Evolutionary conservation across 2,888 invertebrate genomes (phyloP), one percentile per base, ranked within the genome.

Genomic region (Lordiphosa andalusiaca): DNA sequence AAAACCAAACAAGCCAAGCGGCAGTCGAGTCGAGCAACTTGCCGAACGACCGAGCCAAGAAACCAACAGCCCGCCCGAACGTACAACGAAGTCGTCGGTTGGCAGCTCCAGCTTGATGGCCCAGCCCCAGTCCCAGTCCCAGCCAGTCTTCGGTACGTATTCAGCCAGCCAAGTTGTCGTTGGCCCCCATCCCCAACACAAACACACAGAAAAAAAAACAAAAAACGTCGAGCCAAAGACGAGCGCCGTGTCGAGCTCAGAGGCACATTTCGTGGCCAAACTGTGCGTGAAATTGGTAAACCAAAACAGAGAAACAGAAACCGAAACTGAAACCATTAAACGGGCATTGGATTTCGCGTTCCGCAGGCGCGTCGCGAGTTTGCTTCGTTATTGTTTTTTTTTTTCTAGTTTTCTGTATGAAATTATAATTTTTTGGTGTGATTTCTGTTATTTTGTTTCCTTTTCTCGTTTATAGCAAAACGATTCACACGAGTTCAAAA

Each of bases 281-380:
- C 73, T 80, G 77, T 83, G 84, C 73, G 84, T 77, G 64, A 77
- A 80, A 80, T 77, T 67, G 81, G 73, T 77, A 80, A 76, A 77
- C 30, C 33, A 64, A 56, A 49, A 7, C 40, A 37, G 54, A 71
- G 6, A 59, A 64, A 64, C n/a, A 37, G 53, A 57, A 66, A 65
- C 12, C 25, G 33, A 58, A 66, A 67, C 30, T 47, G 35, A 47
- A 41, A 38, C 23, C 13, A 47, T 47, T 47, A 35, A 47, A 47
- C 40, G 40, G 40, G 16, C 39, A 35, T n/a, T 19, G 46, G 30
- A 35, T 33, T 7, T 10, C 33, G n/a, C 10, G 33, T 30, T 19
- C 21, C 21, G 19, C 21, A 21, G 30, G 19, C 16, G 16, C 39
- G 16, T 5, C 9, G 39, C 19, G 39, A 21, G 39, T 39, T 19